Evolutionary conservation across 1,140 invertebrate species (phyloP), one percentile per base, ranked within the genome.

Genomic region (Fopius arisanus): DNA sequence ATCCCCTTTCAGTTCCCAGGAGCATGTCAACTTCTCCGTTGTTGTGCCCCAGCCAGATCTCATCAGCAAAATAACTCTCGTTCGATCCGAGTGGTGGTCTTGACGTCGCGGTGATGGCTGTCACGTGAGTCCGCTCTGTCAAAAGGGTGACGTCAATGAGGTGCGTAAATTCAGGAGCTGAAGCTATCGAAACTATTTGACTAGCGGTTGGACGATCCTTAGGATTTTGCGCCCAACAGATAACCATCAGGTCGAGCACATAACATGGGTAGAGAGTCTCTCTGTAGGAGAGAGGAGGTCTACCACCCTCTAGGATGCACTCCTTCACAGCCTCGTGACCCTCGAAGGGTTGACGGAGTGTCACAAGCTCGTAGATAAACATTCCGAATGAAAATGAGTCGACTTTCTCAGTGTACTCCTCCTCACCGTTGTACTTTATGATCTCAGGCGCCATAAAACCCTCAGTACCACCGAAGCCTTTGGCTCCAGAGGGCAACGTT

Each of bases 371-470:
- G 86, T 99, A 99, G 74, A 99, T 90, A 79, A 99, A 96, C 97
- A 99, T 99, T n/a, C 97, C 97, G 89, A 98, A 99, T 0, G 97
- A 99, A 84, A 99, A 99, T 78, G 97, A 97, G 83, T 99, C 98
- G 14, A 99, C 97, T 90, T 99, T 99, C 84, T 99, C 97, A 0
- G 97, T 99, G 80, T 99, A 99, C 78, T 98, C 97, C 85, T 99
- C 97, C 86, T 99, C 98, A 0, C 98, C 98, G 85, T 99, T 99
- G 85, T 97, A 98, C 63, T 96, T 91, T 88, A 99, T 96, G 74
- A 99, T 99, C 89, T 99, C 98, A 0, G 98, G 98, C 10, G 98
- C 98, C 96, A 99, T 99, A 83, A 99, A 99, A 0, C 97, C 97
- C 86, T 97, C 96, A 0, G 96, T 97, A 0, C 96, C 98, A 9